Percentiles rank a stretch among this genome's conserved stretches.
Conservation (phyloP, 2,888 invertebrate genomes). For the Pseudococcus viburni region DNA sequence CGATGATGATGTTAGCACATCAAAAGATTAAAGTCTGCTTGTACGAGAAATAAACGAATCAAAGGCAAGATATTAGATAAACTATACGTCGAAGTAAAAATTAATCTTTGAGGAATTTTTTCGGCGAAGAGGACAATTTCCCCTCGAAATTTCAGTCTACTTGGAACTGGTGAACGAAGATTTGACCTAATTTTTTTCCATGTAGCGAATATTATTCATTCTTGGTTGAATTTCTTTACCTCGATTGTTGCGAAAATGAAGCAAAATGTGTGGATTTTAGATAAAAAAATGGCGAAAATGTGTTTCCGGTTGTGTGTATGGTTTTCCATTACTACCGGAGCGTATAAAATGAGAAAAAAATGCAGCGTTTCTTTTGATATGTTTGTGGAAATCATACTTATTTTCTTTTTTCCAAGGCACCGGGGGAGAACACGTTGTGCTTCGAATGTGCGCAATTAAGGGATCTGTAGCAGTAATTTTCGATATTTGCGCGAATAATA, state of each 20-base stretch:
- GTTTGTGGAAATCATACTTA: neutral
- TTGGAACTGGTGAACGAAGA: neutral
- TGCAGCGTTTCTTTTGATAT: neutral
- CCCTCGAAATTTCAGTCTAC: neutral
- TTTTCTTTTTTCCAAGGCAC: neutral
- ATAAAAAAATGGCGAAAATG: neutral
- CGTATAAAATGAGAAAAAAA: neutral
- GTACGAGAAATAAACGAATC: slow-evolving; percentile 21
- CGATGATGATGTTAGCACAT: neutral
- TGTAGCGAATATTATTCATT: neutral
- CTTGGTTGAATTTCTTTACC: neutral
- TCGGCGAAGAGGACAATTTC: neutral
- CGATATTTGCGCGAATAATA: neutral
- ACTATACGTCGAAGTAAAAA: slow-evolving; percentile 20
- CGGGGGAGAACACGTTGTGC: neutral
- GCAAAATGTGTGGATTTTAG: neutral
- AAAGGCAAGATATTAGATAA: neutral
- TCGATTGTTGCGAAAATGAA: neutral
- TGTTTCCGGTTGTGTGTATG: neutral
- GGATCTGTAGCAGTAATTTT: neutral
- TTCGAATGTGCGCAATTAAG: neutral
- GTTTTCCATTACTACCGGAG: slow-evolving; percentile 1
- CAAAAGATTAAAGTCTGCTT: slow-evolving; percentile 16
- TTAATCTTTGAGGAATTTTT: slow-evolving; percentile 20
- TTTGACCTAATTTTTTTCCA: neutral